Evolutionary conservation across 1,140 invertebrate genomes (phyloP), one percentile per base, ranked within the genome.

Genomic region (Brachionus manjavacas): DNA sequence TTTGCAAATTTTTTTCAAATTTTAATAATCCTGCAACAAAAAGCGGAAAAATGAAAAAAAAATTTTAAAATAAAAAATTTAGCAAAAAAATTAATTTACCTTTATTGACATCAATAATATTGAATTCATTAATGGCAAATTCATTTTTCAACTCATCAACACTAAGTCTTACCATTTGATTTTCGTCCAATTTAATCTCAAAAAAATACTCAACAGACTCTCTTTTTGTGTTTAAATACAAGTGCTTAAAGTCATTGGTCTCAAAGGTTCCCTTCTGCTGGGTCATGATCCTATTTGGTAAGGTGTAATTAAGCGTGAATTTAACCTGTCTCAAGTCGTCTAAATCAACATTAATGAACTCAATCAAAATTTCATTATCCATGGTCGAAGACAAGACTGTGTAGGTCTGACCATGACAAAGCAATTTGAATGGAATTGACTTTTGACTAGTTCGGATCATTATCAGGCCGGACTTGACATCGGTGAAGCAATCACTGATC

Each of bases 131-230:
- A 6, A 76, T 76, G 16, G 25, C 72, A 76, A 76, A 76, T 11
- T 76, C 52, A 81, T 81, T 81, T 25, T 64, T 81, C 14, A 81
- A 23, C 25, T 81, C 79, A 11, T 81, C 79, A 2, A 81, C 60
- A 25, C 11, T 35, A 12, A 81, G 23, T 35, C 52, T 25, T 6
- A 81, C 35, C 52, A 81, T 64, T 39, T 64, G 20, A 20, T n/a
- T 28, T 12, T 23, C 16, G n/a, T 81, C 79, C 16, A 81, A 14
- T 43, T 60, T 68, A 6, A 81, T 81, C 31, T 64, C 31, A 39
- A 39, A 81, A 23, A 43, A 39, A 16, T 81, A 81, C 35, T 64
- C 79, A 2, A 81, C 79, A 1, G 31, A 64, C 12, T 81, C 79
- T 43, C 64, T n/a, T 31, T 60, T 64, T 8, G 52, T 60, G 39